Evolutionary conservation across 2,113 vertebrate species (phyloP).

Genomic region (Crotalus tigris): DNA sequence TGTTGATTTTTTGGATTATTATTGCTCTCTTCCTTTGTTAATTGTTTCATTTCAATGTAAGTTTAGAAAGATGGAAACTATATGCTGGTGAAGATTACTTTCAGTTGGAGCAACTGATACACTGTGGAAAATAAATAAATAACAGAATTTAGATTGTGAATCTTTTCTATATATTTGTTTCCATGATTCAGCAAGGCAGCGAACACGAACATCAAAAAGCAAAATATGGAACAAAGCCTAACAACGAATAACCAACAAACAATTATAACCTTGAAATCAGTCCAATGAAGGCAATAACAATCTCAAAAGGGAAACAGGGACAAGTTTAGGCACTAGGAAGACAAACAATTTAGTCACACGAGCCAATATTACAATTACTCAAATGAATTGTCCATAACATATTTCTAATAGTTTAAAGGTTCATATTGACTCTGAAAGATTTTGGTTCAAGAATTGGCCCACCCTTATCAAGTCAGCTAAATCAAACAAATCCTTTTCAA

Average conservation of each 20-base stretch:
- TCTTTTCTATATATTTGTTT: not conserved
- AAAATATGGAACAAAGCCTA: not conserved
- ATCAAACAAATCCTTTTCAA: not conserved
- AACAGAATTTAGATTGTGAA: not conserved
- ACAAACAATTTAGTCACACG: not conserved
- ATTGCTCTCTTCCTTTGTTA: not conserved
- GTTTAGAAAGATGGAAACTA: not conserved
- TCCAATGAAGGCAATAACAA: not conserved
- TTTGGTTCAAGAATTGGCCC: not conserved
- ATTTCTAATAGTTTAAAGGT: not conserved
- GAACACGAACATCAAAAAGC: not conserved
- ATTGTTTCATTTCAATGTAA: not conserved
- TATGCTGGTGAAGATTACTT: not conserved
- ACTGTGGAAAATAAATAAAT: not conserved
- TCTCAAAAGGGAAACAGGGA: not conserved
- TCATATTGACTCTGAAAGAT: not conserved
- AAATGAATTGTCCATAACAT: not conserved
- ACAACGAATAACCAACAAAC: not conserved
- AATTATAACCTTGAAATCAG: not conserved
- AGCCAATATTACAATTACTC: not conserved
- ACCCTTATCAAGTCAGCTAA: not conserved
- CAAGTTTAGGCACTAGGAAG: not conserved
- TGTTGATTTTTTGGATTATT: not conserved
- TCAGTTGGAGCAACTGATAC: not conserved
- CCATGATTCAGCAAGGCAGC: not conserved